Base-by-base conservation (phyloP, 2,888 invertebrate genomes). In the Pseudococcus viburni region DNA sequence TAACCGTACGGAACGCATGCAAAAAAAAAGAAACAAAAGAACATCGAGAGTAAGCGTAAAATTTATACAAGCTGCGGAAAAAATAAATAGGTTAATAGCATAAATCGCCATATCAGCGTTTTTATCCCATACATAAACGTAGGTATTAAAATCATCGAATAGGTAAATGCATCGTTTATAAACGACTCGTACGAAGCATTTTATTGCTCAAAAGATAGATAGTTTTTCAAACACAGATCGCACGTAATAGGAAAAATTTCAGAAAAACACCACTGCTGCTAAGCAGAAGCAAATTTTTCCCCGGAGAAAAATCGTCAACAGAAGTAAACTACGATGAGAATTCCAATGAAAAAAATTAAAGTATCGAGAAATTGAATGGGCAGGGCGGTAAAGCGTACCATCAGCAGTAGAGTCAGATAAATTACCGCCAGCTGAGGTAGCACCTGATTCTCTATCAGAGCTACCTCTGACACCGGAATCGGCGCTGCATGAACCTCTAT, bases 381-480 rank as follows among this genome's bases (percentile, higher is more conserved):
- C 59, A 88, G 48, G 83, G 88, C 88, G 39, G 55, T 83, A 85
- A 89, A 88, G 88, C 89, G 93, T 93, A 91, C 95, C 95, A 91
- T 95, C 95, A 19, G 95, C 95, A 19, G 95, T 95, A 7, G 95
- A 95, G 91, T 96, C 96, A 0, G 95, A 95, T 83, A 96, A 92
- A 92, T 95, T 95, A 88, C 88, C 88, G 48, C 96, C 96, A 90
- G 96, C 95, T 89, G 95, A 96, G 85, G 96, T 96, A 4, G 96
- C 96, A 17, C 95, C 95, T 90, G 95, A 95, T 91, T 95, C 95
- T 51, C 95, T 92, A 91, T 97, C 97, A 90, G 96, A 96, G 92
- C 95, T 96, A 91, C 96, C 95, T 91, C 96, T 93, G 22, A 96
- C 95, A 7, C 96, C 96, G 39, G 96, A 96, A 92, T 97, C 97